Base-by-base conservation (phyloP, 2,888 invertebrate species). In the Meta bourneti region DNA sequence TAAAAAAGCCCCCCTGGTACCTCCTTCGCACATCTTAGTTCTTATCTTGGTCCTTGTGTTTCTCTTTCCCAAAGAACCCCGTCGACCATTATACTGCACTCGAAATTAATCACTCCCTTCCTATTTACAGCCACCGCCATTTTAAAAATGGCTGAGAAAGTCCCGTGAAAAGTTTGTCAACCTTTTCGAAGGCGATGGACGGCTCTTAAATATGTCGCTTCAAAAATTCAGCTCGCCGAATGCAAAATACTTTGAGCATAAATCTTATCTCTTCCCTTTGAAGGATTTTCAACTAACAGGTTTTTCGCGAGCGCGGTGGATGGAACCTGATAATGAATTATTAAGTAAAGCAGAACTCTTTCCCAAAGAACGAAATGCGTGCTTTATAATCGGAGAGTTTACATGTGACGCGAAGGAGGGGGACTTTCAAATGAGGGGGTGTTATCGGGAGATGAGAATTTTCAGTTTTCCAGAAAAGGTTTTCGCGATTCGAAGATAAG, bases 281-380 rank as follows among this genome's bases (percentile, higher is more conserved):
- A 71, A 83, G 70, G 61, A 70, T 82, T 49, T 16, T 51, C 51
- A 51, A 16, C 72, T 19, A 72, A 72, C 82, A 72, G 70, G 19
- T 19, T 19, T 49, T 20, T 70, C 69, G 34, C 16, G 71, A 20
- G 61, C 4, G 34, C 34, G 34, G 34, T 34, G 34, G 48, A 19
- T 48, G 9, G 74, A 16, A 61, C 11, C n/a, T 52, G 87, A 88
- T 88, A 88, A 88, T 80, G 87, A 88, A 80, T 88, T 80, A 88
- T 88, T 88, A 88, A 88, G 79, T 48, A 52, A 74, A 11, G 54
- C 54, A 7, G 52, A 54, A 8, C 11, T 1, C 19, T 34, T 72
- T 74, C 74, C 34, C 13, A 34, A 74, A 74, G 34, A 74, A 11
- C 11, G 11, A 34, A 19, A 74, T 6, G 74, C 7, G 19, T 7